Evolutionary conservation across 1,140 invertebrate species (phyloP), one percentile per base, ranked within the genome.

Genomic region (Cydia fagiglandana): DNA sequence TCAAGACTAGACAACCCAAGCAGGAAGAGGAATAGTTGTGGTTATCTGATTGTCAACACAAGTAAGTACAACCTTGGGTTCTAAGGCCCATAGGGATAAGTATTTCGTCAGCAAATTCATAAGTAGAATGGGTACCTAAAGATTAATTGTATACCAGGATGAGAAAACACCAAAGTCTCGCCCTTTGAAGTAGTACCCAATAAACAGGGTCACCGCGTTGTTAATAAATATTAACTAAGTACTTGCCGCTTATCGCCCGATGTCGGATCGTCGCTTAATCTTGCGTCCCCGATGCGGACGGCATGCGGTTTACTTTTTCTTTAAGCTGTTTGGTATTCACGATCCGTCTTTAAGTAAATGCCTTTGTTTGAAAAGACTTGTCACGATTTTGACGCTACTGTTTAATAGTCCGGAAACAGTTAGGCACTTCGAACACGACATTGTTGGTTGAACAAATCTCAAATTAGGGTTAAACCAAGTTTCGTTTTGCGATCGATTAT

Each of bases 301-400:
- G 38, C 12, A 70, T 70, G 66, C 66, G 38, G 66, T 38, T 70
- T 70, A 45, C 66, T 70, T 70, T 70, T 70, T 70, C 66, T 70
- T 70, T 70, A 41, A 70, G 66, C 66, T 38, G 66, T 20, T 70
- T 45, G 66, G 34, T 70, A 70, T 70, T 70, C 66, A 70, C 66
- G 66, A 70, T 70, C 45, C 15, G 66, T 70, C 66, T 70, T n/a
- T 70, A 17, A 70, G 38, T 45, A 70, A 70, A 70, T 70, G 66
- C 66, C 66, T 70, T 70, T 70, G 66, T 45, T 45, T 38, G 66
- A 38, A 34, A 61, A n/a, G 66, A 70, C 66, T 70, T 70, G 66
- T 70, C 66, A 70, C 66, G 66, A 38, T 70, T 45, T 70, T 34
- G 66, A 45, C 15, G 66, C 66, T 70, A 70, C 66, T 38, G 66